Evolutionary conservation across 2,797 vertebrate species (phyloP).

Genomic region (Syncerus caffer): DNA sequence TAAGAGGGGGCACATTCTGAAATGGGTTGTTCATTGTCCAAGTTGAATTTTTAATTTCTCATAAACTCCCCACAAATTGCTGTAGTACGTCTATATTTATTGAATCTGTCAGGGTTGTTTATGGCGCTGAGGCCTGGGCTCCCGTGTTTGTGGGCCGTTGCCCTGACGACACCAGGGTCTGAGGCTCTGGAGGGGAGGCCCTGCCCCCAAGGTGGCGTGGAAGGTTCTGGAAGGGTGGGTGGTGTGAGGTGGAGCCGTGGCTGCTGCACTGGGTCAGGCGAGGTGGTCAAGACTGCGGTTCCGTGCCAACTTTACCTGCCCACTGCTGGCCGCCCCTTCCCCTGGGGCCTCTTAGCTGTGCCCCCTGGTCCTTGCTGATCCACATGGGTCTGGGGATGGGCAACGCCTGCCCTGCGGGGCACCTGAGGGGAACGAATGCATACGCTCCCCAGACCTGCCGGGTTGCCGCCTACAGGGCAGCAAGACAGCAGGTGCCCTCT

Average conservation of each 20-base stretch:
- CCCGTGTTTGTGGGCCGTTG: slow-evolving; percentile 76
- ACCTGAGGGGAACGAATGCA: background rate
- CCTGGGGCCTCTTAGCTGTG: fast-evolving
- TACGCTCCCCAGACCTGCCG: fast-evolving
- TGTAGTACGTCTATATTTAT: slow-evolving; percentile 78
- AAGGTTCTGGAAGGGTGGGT: slow-evolving; percentile 40
- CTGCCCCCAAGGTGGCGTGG: background rate
- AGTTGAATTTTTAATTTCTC: slow-evolving; percentile 78
- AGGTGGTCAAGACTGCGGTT: background rate
- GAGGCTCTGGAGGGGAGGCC: background rate
- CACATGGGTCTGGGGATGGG: background rate
- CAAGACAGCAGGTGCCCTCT: background rate
- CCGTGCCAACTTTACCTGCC: fast-evolving
- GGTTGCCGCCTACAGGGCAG: background rate
- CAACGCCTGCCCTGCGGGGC: fast-evolving
- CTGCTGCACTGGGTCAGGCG: background rate
- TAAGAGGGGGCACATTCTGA: slow-evolving; percentile 69
- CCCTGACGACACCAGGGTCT: slow-evolving; percentile 59
- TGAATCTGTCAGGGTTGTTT: slow-evolving; percentile 78
- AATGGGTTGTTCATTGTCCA: slow-evolving; percentile 67
- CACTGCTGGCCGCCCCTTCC: background rate
- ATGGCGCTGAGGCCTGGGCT: slow-evolving; percentile 68
- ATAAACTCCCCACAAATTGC: slow-evolving; percentile 74
- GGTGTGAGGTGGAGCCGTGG: background rate
- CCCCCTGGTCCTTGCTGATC: background rate